These are phyloP conservation scores for Lordiphosa mommai DNA, from an alignment of 1,140 invertebrate genomes.

Conservation along the genomic window DNA sequence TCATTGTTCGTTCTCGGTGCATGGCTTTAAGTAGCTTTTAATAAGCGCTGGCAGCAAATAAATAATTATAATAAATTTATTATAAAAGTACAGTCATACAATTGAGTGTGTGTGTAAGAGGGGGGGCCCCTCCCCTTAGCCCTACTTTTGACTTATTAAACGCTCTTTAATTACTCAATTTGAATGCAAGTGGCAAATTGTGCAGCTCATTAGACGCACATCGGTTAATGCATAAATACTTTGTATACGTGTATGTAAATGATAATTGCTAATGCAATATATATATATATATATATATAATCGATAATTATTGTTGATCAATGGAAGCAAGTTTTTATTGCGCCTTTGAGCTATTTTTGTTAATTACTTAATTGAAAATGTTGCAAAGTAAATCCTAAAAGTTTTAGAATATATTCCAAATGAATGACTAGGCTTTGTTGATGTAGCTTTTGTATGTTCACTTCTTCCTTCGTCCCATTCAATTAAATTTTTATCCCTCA, in stretches of 20 bases:
- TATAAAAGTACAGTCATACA: conserved; percentile 38
- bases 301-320: conserved; percentile 40
- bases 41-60: conserved; percentile 65
- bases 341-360: conserved; percentile 11
- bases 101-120: background rate
- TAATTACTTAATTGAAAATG: background rate
- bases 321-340: conserved; percentile 27
- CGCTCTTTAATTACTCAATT: conserved; percentile 58
- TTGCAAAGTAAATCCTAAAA: background rate
- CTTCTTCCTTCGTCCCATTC: too few species aligned
- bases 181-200: conserved; percentile 55
- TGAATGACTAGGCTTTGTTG: too few species aligned
- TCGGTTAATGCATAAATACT: conserved; percentile 5
- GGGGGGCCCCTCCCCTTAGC: background rate
- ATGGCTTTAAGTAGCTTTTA: conserved; percentile 62
- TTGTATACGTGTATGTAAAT: conserved; percentile 54
- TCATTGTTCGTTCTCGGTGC: conserved; percentile 43
- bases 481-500: too few species aligned
- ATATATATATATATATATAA: conserved; percentile 11
- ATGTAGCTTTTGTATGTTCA: too few species aligned
- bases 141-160: conserved; percentile 39
- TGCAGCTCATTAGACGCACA: conserved; percentile 23
- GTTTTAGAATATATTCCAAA: too few species aligned
- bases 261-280: conserved; percentile 23
- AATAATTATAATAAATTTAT: conserved; percentile 77